These are phyloP conservation scores for Chrysoperla carnea DNA, from an alignment of 1,140 invertebrate species.

Conservation along the genomic window DNA sequence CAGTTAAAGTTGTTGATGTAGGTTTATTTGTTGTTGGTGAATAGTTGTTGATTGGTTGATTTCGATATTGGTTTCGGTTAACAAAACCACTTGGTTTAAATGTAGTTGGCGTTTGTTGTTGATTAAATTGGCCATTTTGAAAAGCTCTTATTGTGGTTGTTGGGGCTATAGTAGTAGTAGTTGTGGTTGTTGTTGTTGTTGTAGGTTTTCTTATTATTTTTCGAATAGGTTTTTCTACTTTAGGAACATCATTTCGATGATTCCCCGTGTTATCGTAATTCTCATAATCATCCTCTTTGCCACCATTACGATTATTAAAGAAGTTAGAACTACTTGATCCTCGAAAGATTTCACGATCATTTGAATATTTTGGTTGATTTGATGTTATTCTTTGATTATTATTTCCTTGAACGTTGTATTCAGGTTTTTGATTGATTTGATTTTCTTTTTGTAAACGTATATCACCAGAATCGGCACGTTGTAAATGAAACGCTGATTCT, in stretches of 20 bases:
- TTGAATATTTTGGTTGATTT: conserved; percentile 11
- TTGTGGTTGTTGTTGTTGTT: conserved; percentile 13
- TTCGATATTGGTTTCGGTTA: no score
- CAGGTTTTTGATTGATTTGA: conserved; percentile 18
- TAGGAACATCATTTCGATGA: conserved; percentile 15
- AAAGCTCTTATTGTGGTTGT: conserved; percentile 16
- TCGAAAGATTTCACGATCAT: conserved; percentile 31
- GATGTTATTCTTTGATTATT: conserved; percentile 2
- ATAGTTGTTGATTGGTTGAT: conserved; percentile 16
- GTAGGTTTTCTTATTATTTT: conserved; percentile 22
- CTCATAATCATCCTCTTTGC: conserved; percentile 36
- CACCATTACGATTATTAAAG: conserved; percentile 40
- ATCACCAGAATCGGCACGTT: conserved; percentile 54
- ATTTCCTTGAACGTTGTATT: conserved; percentile 21
- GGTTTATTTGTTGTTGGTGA: conserved; percentile 28
- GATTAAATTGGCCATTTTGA: conserved; percentile 19
- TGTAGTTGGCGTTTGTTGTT: conserved; percentile 23
- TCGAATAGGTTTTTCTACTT: conserved; percentile 18
- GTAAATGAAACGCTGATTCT: conserved; percentile 54
- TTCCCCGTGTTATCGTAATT: conserved; percentile 20
- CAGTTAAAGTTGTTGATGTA: conserved; percentile 12
- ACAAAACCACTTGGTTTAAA: conserved; percentile 6
- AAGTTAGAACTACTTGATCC: conserved; percentile 49
- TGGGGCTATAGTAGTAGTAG: conserved; percentile 13
- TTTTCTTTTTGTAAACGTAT: conserved; percentile 23